Percentiles rank a stretch among this genome's conserved stretches.
phyloP scores from a whole-genome alignment of 2,888 invertebrate genomes.

The Eristalis pertinax region DNA sequence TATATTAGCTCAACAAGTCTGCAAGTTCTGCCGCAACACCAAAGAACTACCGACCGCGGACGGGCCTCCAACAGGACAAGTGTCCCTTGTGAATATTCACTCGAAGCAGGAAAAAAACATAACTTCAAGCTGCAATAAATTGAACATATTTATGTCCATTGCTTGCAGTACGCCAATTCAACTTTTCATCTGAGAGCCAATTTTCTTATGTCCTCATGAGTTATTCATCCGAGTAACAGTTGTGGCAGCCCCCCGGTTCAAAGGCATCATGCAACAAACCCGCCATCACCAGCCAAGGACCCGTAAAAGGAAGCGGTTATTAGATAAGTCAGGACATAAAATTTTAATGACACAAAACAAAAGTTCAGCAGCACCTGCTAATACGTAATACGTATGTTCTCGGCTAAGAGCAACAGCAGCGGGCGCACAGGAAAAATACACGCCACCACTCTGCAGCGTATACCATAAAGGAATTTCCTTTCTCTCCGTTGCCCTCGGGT shows the following conservation, averaged over 20 bases:
- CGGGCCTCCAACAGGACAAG: neutral
- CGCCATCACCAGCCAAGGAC: slow-evolving; percentile 8
- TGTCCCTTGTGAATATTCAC: neutral
- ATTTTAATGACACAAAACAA: slow-evolving; percentile 42
- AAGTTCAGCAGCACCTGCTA: slow-evolving; percentile 39
- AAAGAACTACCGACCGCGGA: neutral
- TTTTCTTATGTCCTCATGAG: slow-evolving; percentile 50
- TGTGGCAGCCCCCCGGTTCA: slow-evolving; percentile 38
- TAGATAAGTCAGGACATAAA: slow-evolving; percentile 45
- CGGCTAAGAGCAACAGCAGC: neutral
- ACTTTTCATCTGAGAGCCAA: slow-evolving; percentile 42
- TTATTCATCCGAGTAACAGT: slow-evolving; percentile 49
- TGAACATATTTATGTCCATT: slow-evolving; percentile 48
- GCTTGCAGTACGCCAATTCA: slow-evolving; percentile 39
- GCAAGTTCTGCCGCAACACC: too few species aligned
- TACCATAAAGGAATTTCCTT: neutral
- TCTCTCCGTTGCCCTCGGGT: neutral
- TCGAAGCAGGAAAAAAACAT: neutral
- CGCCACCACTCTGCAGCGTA: neutral
- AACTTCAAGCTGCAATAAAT: slow-evolving; percentile 24
- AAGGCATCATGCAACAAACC: neutral
- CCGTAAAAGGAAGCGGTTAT: slow-evolving; percentile 51
- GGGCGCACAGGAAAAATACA: neutral
- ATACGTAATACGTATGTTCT: slow-evolving; percentile 32
- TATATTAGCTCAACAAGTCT: too few species aligned